phyloP scores from a whole-genome alignment of 2,113 vertebrate species.

The Eclectus roratus region DNA sequence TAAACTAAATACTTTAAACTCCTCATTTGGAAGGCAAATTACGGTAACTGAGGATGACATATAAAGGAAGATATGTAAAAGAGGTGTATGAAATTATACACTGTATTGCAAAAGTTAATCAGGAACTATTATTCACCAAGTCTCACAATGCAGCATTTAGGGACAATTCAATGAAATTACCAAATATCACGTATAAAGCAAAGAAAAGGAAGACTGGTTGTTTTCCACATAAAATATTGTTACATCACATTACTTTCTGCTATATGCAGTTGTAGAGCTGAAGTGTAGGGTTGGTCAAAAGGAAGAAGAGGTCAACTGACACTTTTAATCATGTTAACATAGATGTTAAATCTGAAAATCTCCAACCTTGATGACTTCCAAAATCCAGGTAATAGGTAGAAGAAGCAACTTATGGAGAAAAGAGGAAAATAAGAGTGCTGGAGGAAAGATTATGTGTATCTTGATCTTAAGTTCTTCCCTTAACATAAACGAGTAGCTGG shows the following conservation, averaged over 20 bases:
- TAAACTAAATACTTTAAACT: neutral
- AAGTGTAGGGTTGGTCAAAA: neutral
- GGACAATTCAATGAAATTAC: neutral
- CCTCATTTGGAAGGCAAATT: neutral
- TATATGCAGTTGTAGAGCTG: neutral
- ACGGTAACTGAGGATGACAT: neutral
- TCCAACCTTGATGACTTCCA: neutral
- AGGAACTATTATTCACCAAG: neutral
- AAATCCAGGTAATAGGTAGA: neutral
- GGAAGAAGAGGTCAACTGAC: neutral
- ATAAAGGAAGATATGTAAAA: neutral
- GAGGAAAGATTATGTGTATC: neutral
- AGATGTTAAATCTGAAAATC: neutral
- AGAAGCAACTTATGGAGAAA: neutral
- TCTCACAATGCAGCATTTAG: neutral
- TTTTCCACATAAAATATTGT: neutral
- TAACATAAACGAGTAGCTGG: neutral
- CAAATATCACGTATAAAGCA: neutral
- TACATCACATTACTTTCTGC: neutral
- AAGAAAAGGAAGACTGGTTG: neutral
- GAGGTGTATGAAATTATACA: neutral
- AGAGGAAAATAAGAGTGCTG: neutral
- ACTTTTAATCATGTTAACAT: neutral
- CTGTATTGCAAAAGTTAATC: rapidly evolving
- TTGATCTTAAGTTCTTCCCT: neutral